phyloP scores from a whole-genome alignment of 2,797 vertebrate species.

The Phoebastria nigripes region DNA sequence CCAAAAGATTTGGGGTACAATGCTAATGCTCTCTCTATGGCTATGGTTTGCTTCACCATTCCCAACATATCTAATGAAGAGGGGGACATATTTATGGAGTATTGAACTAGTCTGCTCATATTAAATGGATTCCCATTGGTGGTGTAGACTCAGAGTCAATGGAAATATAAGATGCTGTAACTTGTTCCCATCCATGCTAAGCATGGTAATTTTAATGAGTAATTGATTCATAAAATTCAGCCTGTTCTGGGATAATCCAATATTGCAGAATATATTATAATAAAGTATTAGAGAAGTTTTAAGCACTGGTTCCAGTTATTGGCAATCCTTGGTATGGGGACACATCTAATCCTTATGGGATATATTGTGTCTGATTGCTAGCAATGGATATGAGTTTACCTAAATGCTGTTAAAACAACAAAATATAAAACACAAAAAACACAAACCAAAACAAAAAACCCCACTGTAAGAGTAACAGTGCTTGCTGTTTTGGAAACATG shows the following conservation, averaged over 20 bases:
- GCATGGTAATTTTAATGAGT: background rate
- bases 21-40: background rate
- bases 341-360: background rate
- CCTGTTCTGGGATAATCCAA: background rate
- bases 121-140: background rate
- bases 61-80: background rate
- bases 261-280: background rate
- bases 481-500: background rate
- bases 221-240: background rate
- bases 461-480: background rate
- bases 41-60: background rate
- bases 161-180: background rate
- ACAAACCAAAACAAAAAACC: background rate
- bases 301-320: background rate
- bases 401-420: background rate
- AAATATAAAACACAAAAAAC: background rate
- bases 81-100: background rate
- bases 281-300: background rate
- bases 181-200: background rate
- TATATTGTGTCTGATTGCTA: background rate
- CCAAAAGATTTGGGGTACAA: background rate
- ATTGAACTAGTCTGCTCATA: background rate
- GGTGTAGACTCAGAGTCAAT: background rate
- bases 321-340: background rate
- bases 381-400: background rate